Evolutionary conservation across 2,888 invertebrate genomes (phyloP).

Genomic region (Pristionchus mayeri): DNA sequence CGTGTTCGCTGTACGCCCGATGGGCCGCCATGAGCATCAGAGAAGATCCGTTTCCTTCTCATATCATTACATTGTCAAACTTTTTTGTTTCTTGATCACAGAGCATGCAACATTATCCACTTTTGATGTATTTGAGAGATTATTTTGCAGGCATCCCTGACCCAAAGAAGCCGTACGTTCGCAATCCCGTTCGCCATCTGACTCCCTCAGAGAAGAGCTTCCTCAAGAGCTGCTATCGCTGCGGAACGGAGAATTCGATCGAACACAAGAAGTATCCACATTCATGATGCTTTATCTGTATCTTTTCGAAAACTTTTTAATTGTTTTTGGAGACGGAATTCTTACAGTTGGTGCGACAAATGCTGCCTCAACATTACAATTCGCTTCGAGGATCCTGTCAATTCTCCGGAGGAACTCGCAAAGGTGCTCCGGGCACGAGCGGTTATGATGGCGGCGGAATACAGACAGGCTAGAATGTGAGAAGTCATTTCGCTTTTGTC

Average conservation of each 20-base stretch:
- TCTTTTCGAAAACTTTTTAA: not conserved
- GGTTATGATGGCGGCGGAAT: not conserved
- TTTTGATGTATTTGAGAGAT: not conserved
- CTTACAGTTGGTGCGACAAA: constrained; percentile 14
- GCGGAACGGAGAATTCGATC: not conserved
- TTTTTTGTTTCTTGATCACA: not conserved
- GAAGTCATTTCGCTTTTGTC: not conserved
- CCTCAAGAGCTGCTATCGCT: not conserved
- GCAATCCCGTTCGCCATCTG: constrained; percentile 1
- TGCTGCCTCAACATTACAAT: not conserved
- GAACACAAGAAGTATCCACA: not conserved
- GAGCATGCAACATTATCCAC: not conserved
- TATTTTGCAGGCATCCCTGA: not conserved
- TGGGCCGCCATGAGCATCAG: not conserved
- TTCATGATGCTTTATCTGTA: not conserved
- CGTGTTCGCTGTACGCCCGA: not conserved
- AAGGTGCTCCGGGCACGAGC: not conserved
- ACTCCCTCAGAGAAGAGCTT: not conserved
- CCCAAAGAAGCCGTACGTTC: not conserved
- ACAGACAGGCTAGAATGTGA: constrained; percentile 2
- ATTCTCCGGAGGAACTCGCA: not conserved
- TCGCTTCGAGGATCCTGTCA: not conserved
- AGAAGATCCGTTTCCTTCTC: too few species aligned
- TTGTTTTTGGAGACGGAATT: not conserved
- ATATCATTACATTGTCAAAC: too few species aligned